Evolutionary conservation across 2,888 invertebrate genomes (phyloP), one percentile per base, ranked within the genome.

Genomic region (Leucania comma): DNA sequence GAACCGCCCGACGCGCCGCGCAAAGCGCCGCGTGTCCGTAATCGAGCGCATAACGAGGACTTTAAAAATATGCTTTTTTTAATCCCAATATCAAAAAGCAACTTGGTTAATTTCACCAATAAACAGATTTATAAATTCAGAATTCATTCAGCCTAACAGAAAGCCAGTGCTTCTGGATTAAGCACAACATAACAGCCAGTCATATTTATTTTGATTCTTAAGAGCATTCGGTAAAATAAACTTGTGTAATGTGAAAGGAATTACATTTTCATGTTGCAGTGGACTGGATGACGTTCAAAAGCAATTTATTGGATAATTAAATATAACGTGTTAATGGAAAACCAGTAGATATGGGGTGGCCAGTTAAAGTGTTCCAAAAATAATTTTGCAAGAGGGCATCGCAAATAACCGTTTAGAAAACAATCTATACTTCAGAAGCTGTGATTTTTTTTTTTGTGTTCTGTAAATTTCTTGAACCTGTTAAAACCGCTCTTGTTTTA

Each of bases 121-220:
- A 70, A 77, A 77, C 51, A 71, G 22, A 5, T 56, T 77, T 57
- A 78, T 68, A 32, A 78, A 61, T 58, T 72, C 32, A 56, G 0
- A 58, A 78, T 62, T 58, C 12, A 59, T 78, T 59, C 50, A 29
- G 72, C 42, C 59, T 51, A 56, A 48, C 38, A 42, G 26, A 66
- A 78, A 78, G 26, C 53, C 58, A 58, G 53, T 29, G 59, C 54
- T 56, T 14, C 38, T 24, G 64, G 46, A 64, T 62, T 56, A 65
- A 68, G n/a, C 62, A 48, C 26, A 68, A 50, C 54, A 51, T 65
- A 53, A 53, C 56, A 24, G 62, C 14, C 58, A 20, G 38, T 24
- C 54, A 56, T 62, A 24, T 60, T 68, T 59, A 74, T 74, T 65
- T 62, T 38, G n/a, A 65, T 63, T 74, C 6, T 48, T 42, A 59